These are phyloP conservation scores for Dicrurus megarhynchus DNA, from an alignment of 2,113 vertebrate genomes.

Conservation along the genomic window DNA sequence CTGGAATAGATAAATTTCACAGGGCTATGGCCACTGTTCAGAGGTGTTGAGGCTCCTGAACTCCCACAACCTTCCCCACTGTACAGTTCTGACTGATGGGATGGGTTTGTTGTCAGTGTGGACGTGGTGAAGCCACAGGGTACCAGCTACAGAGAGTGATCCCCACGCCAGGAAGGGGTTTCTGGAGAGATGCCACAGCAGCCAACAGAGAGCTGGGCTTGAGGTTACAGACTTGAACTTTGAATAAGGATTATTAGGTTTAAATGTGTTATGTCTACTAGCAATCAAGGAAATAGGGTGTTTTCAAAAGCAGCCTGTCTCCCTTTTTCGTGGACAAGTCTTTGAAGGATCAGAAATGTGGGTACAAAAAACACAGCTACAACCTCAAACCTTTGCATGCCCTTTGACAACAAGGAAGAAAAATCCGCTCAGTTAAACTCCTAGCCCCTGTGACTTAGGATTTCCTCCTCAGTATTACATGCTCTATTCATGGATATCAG, in stretches of 20 bases:
- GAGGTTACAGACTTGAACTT: background rate
- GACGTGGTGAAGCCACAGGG: accelerated
- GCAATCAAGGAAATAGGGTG: background rate
- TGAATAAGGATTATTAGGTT: background rate
- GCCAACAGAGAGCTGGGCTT: background rate
- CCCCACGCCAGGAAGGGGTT: accelerated
- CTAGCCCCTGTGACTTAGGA: background rate
- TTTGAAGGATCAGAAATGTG: background rate
- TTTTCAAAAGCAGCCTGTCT: background rate
- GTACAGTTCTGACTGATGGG: accelerated
- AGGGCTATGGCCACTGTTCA: background rate
- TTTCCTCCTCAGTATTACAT: background rate
- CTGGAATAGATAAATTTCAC: background rate
- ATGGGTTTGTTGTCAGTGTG: accelerated
- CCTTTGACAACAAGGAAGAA: background rate
- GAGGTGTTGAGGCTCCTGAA: background rate
- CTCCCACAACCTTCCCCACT: background rate
- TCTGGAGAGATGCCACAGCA: background rate
- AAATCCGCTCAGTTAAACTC: background rate
- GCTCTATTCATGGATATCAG: too few relatives aligned
- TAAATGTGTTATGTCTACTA: background rate
- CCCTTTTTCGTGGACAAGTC: background rate
- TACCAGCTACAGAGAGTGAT: too few relatives aligned
- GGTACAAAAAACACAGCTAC: background rate
- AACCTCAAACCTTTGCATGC: background rate